These are phyloP conservation scores for Catocala sponsa DNA, from an alignment of 2,888 invertebrate species.

Conservation along the genomic window DNA sequence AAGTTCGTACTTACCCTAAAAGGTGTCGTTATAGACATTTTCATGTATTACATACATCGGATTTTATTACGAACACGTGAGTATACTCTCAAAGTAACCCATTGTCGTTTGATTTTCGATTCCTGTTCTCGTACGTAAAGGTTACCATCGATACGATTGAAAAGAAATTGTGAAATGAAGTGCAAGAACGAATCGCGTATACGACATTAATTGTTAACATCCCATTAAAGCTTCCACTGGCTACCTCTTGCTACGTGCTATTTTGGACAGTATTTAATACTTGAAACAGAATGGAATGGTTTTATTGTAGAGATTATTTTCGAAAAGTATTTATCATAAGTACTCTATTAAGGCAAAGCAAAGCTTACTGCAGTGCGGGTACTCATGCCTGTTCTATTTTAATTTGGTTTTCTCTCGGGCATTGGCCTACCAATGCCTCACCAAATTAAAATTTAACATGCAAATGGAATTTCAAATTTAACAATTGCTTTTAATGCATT, in stretches of 20 bases:
- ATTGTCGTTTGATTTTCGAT: conserved; percentile 3
- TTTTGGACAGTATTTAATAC: not conserved
- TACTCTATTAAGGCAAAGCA: too few relatives aligned
- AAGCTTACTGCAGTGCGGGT: too few relatives aligned
- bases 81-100: conserved; percentile 1
- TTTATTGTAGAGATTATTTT: too few relatives aligned
- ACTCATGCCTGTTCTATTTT: too few relatives aligned
- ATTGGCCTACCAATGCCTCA: too few relatives aligned
- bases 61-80: conserved; percentile 10
- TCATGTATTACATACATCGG: conserved; percentile 13
- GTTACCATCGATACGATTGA: conserved; percentile 4
- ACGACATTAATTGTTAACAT: conserved; percentile 4
- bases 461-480: too few relatives aligned
- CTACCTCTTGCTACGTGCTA: not conserved
- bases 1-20: conserved; percentile 4
- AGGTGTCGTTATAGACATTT: conserved; percentile 5
- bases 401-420: too few relatives aligned
- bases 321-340: too few relatives aligned
- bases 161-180: conserved; percentile 7
- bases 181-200: not conserved
- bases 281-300: too few relatives aligned
- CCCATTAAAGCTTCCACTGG: not conserved
- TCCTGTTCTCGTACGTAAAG: not conserved
- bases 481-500: too few relatives aligned
- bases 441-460: too few relatives aligned